Conservation (phyloP, 2,888 invertebrate genomes). For the Atherix ibis region DNA sequence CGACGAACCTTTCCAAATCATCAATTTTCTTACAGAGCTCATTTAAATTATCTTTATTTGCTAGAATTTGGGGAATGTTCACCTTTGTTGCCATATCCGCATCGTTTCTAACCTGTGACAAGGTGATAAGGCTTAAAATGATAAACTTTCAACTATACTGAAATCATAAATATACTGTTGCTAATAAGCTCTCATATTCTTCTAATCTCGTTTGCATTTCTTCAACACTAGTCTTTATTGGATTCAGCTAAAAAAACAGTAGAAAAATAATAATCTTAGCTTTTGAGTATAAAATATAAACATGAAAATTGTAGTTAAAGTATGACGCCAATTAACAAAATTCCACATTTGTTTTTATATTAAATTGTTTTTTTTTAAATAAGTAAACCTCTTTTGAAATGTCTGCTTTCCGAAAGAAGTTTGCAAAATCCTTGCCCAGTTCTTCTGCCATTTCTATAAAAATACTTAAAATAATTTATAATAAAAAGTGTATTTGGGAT, state of each 20-base stretch:
- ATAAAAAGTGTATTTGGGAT: too few relatives aligned
- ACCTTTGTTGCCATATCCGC: constrained; percentile 24
- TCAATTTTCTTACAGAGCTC: constrained; percentile 39
- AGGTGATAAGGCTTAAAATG: constrained; percentile 9
- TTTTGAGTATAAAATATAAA: too few relatives aligned
- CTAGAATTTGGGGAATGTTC: constrained; percentile 37
- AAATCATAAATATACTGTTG: constrained; percentile 34
- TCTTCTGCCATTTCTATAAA: constrained; percentile 35
- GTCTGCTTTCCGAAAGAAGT: constrained; percentile 37
- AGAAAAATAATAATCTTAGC: neutral
- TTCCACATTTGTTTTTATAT: neutral
- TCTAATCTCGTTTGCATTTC: constrained; percentile 51
- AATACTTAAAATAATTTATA: too few relatives aligned
- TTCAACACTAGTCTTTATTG: constrained; percentile 45
- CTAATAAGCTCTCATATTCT: constrained; percentile 45
- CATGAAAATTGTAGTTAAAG: too few relatives aligned
- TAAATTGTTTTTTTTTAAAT: neutral
- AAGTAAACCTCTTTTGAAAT: constrained; percentile 36
- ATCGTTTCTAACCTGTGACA: constrained; percentile 24
- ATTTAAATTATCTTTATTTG: constrained; percentile 37
- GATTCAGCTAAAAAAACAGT: constrained; percentile 26
- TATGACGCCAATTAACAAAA: too few relatives aligned
- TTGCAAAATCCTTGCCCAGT: constrained; percentile 38
- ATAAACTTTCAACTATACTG: neutral
- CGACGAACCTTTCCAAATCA: constrained; percentile 38